These are phyloP conservation scores for Julus scanicus DNA, from an alignment of 2,888 invertebrate genomes.

Conservation along the genomic window DNA sequence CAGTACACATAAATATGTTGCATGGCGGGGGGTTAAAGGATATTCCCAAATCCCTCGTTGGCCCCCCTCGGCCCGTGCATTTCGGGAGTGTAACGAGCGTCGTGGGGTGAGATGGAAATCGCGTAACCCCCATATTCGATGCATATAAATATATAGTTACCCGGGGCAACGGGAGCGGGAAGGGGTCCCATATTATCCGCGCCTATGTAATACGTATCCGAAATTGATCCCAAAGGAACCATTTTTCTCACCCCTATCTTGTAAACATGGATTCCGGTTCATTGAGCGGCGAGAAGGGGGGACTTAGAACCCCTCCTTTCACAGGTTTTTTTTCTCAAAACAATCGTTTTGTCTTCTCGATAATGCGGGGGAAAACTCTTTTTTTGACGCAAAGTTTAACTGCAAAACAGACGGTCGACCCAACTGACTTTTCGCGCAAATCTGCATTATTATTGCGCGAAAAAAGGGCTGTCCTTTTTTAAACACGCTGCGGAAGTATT, in stretches of 20 bases:
- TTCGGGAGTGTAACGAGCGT: too few relatives aligned
- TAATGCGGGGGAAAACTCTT: background rate
- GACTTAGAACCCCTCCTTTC: background rate
- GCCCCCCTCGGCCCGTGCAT: too few relatives aligned
- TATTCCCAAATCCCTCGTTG: too few relatives aligned
- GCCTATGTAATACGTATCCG: background rate
- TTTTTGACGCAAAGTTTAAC: background rate
- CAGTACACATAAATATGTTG: too few relatives aligned
- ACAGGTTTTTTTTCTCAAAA: background rate
- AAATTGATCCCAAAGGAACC: slow-evolving; percentile 1
- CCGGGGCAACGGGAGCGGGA: background rate
- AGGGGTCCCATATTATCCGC: background rate
- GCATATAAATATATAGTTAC: too few relatives aligned
- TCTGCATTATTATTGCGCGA: background rate
- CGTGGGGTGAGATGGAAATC: too few relatives aligned
- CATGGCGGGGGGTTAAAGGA: too few relatives aligned
- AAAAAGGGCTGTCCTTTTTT: too few relatives aligned
- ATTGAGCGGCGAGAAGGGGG: background rate
- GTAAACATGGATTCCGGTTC: background rate
- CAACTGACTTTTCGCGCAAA: background rate
- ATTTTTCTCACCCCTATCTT: background rate
- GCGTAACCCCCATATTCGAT: too few relatives aligned
- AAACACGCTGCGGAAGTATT: too few relatives aligned
- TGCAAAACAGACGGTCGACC: background rate
- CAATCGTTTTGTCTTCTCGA: background rate